These are phyloP conservation scores for Dasypogon diadema DNA, from an alignment of 2,888 invertebrate genomes.

Conservation along the genomic window DNA sequence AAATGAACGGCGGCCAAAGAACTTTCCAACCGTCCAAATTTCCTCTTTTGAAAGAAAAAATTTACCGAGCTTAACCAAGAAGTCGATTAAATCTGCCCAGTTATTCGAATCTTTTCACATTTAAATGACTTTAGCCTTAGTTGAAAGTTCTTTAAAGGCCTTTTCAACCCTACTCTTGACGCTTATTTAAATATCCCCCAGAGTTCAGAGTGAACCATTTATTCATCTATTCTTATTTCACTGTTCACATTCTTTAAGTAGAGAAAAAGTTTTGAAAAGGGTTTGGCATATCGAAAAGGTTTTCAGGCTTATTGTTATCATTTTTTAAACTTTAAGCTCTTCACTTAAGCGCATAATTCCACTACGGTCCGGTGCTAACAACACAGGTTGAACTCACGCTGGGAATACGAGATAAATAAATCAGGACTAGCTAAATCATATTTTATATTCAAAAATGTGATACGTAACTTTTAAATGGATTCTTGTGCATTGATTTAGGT, in stretches of 20 bases:
- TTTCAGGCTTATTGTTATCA: slow-evolving; percentile 14
- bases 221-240: slow-evolving; percentile 37
- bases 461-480: too few relatives aligned
- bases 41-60: background rate
- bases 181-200: slow-evolving; percentile 29
- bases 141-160: slow-evolving; percentile 10
- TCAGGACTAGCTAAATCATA: too few relatives aligned
- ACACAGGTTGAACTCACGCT: background rate
- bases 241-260: slow-evolving; percentile 15
- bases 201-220: slow-evolving; percentile 13
- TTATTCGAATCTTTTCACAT: slow-evolving; percentile 14
- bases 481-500: too few relatives aligned
- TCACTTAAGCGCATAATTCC: slow-evolving; percentile 15
- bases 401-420: too few relatives aligned
- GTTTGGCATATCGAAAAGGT: slow-evolving; percentile 51
- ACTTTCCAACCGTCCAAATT: background rate
- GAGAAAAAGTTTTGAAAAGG: slow-evolving; percentile 45
- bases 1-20: background rate
- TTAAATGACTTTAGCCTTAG: slow-evolving; percentile 24
- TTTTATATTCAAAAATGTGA: too few relatives aligned
- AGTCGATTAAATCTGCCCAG: slow-evolving; percentile 1
- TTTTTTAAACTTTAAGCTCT: slow-evolving; percentile 36
- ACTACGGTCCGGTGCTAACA: slow-evolving; percentile 8
- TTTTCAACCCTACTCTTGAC: slow-evolving; percentile 35
- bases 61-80: background rate